Conservation (phyloP, 2,113 vertebrate species). For the Pelobates fuscus region DNA sequence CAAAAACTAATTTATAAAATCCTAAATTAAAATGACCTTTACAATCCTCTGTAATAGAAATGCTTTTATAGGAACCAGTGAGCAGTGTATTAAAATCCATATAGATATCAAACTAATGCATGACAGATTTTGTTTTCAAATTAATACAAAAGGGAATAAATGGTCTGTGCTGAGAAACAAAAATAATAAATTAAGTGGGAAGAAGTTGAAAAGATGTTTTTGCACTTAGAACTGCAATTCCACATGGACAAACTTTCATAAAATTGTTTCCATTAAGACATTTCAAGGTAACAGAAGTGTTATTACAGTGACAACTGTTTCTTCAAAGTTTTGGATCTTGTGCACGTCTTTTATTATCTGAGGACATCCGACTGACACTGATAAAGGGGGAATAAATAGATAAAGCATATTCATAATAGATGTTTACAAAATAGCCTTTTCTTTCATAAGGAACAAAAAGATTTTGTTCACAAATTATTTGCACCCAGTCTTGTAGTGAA, state of each 20-base stretch:
- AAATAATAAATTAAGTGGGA: conserved; percentile 23
- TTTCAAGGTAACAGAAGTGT: conserved; percentile 35
- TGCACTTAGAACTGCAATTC: conserved; percentile 20
- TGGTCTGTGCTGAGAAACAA: conserved; percentile 23
- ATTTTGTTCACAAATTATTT: conserved; percentile 4
- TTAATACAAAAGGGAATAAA: conserved; percentile 27
- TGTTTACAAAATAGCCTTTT: conserved; percentile 16
- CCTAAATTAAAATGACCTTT: conserved; percentile 19
- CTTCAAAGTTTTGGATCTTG: conserved; percentile 36
- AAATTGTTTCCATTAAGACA: conserved; percentile 25
- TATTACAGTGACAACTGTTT: conserved; percentile 10
- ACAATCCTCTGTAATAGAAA: background rate
- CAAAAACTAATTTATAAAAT: conserved; percentile 17
- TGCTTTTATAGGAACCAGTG: background rate
- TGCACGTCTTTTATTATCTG: conserved; percentile 23
- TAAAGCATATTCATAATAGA: background rate
- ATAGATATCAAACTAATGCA: conserved; percentile 11
- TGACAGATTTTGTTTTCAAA: conserved; percentile 33
- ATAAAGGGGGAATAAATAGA: background rate
- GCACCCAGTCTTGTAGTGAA: too few relatives aligned
- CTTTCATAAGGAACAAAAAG: conserved; percentile 18
- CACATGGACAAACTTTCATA: conserved; percentile 19
- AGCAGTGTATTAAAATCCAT: conserved; percentile 24
- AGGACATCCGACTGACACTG: conserved; percentile 20
- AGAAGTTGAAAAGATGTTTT: conserved; percentile 12